Evolutionary conservation across 1,140 invertebrate genomes (phyloP).

Genomic region (Paraescarpia echinospica): DNA sequence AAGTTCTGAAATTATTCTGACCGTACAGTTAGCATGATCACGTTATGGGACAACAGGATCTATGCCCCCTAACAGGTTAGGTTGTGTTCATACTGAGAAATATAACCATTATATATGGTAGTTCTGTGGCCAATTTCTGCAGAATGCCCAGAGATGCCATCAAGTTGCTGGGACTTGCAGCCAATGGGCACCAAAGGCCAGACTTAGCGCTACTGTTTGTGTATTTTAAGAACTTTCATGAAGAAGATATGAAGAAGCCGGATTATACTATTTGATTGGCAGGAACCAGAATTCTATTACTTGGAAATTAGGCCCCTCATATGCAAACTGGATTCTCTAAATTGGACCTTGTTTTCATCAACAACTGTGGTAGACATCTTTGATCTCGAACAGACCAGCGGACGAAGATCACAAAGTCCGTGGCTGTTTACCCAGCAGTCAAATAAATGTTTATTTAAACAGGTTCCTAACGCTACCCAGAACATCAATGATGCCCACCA

Average conservation of each 20-base stretch:
- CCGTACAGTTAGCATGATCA: too few species aligned
- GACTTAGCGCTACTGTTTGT: background rate
- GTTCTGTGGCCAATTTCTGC: background rate
- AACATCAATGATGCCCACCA: background rate
- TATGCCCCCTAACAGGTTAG: background rate
- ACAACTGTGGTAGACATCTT: background rate
- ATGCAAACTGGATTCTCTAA: too few species aligned
- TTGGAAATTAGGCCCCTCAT: too few species aligned
- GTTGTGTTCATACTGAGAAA: background rate
- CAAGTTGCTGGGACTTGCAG: background rate
- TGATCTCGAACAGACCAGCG: background rate
- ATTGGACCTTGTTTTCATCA: background rate
- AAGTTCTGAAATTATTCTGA: background rate
- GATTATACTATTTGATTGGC: too few species aligned
- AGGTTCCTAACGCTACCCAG: background rate
- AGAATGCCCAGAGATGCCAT: background rate
- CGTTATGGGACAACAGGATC: background rate
- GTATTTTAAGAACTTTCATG: background rate
- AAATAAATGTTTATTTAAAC: background rate
- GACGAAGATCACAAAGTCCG: background rate
- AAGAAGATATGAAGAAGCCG: background rate
- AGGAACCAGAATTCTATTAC: too few species aligned
- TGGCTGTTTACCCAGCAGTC: background rate
- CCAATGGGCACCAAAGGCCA: background rate
- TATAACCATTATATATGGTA: background rate